These are phyloP conservation scores for Cryptomyrus ogoouensis DNA, from an alignment of 2,113 vertebrate species.

Conservation along the genomic window DNA sequence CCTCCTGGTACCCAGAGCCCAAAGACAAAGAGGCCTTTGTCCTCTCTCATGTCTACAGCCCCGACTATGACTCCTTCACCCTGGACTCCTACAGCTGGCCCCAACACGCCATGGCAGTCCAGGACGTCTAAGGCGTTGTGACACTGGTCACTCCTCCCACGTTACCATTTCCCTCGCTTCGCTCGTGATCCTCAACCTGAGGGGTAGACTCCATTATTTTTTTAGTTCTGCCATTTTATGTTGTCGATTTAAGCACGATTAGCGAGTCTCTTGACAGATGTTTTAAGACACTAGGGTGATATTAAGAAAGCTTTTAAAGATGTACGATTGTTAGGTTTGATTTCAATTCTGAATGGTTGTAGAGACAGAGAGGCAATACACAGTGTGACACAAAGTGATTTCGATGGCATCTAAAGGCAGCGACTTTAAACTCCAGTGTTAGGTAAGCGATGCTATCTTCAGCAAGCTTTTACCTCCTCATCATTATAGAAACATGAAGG, in stretches of 20 bases:
- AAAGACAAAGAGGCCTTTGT: conserved; percentile 91
- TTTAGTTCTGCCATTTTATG: conserved; percentile 6
- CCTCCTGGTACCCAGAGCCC: conserved; percentile 85
- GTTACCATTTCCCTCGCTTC: conserved; percentile 20
- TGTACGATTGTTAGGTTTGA: background rate
- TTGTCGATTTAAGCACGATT: background rate
- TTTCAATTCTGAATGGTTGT: background rate
- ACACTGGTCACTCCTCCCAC: background rate
- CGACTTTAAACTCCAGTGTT: background rate
- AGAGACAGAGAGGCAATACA: background rate
- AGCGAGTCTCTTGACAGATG: background rate
- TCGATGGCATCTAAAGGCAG: background rate
- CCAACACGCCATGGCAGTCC: conserved; percentile 71
- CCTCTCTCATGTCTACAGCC: conserved; percentile 75
- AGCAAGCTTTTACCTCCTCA: background rate
- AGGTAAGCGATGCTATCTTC: background rate
- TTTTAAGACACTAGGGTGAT: background rate
- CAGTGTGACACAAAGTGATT: background rate
- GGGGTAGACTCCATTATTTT: background rate
- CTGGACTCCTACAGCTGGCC: conserved; percentile 86
- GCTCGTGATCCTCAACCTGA: background rate
- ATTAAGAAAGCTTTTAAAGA: background rate
- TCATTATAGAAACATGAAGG: background rate
- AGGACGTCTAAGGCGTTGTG: conserved; percentile 65
- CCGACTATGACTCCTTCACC: conserved; percentile 85